phyloP scores from a whole-genome alignment of 2,888 invertebrate species.

The Melanostoma scalare region DNA sequence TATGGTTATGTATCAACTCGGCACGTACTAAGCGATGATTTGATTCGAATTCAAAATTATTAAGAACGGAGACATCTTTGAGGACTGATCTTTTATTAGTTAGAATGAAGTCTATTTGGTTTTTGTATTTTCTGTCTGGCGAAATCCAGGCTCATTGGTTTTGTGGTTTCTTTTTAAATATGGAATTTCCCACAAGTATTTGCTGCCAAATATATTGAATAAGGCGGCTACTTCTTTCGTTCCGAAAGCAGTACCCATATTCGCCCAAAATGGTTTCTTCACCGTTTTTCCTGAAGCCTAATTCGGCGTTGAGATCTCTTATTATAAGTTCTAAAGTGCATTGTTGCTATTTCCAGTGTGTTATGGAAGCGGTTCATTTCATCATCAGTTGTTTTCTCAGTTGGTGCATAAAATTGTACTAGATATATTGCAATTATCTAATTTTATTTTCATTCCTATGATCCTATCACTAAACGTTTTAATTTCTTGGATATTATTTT shows the following conservation, averaged over 20 bases:
- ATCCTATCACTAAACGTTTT: background rate
- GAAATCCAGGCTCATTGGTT: too few species aligned
- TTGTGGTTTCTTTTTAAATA: too few species aligned
- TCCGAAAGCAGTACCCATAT: background rate
- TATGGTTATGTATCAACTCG: background rate
- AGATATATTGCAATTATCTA: background rate
- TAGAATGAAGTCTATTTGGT: too few species aligned
- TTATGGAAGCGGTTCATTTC: background rate
- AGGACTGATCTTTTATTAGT: too few species aligned
- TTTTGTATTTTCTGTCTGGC: too few species aligned
- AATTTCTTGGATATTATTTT: background rate
- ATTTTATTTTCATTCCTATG: background rate
- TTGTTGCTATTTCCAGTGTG: background rate
- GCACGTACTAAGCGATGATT: constrained; percentile 6
- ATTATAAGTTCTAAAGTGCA: background rate
- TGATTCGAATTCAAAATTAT: constrained; percentile 15
- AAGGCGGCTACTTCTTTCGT: too few species aligned
- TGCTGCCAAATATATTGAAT: too few species aligned
- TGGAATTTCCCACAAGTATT: too few species aligned
- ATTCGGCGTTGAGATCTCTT: background rate
- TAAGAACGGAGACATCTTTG: background rate
- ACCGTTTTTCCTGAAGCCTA: background rate
- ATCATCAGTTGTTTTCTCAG: background rate
- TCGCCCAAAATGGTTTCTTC: background rate
- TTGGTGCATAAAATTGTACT: background rate